Percentiles rank a stretch among this genome's conserved stretches.
Evolutionary conservation across 2,888 invertebrate species (phyloP).

Genomic region (Beris chalybata): DNA sequence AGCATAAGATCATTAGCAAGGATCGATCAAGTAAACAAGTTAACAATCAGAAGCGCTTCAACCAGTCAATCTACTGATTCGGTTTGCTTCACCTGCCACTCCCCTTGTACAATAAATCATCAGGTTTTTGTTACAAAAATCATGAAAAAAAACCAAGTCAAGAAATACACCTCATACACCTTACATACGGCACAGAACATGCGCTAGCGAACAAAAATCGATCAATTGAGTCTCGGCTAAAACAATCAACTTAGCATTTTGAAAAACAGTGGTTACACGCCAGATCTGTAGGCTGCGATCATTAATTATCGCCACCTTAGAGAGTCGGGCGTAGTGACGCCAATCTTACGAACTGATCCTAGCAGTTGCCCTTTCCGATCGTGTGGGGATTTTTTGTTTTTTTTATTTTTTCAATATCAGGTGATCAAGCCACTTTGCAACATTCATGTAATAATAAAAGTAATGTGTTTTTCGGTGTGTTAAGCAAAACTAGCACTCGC

Average conservation of each 20-base stretch:
- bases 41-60: conserved; percentile 38
- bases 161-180: background rate
- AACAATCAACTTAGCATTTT: conserved; percentile 37
- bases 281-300: conserved; percentile 34
- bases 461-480: conserved; percentile 1
- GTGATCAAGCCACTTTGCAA: conserved; percentile 6
- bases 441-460: conserved; percentile 8
- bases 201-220: conserved; percentile 32
- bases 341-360: conserved; percentile 14
- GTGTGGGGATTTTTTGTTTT: background rate
- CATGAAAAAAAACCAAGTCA: background rate
- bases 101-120: conserved; percentile 35
- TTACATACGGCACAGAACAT: no score
- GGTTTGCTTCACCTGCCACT: conserved; percentile 33
- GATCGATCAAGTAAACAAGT: conserved; percentile 30
- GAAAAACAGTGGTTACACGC: conserved; percentile 38
- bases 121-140: conserved; percentile 7
- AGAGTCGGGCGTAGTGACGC: conserved; percentile 14
- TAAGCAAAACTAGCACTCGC: conserved; percentile 4
- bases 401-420: conserved; percentile 1
- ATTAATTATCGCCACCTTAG: conserved; percentile 35
- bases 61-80: conserved; percentile 34
- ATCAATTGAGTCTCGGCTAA: conserved; percentile 34
- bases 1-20: conserved; percentile 30
- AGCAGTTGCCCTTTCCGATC: conserved; percentile 22